Evolutionary conservation across 2,113 vertebrate genomes (phyloP).

Genomic region (Crotalus tigris): DNA sequence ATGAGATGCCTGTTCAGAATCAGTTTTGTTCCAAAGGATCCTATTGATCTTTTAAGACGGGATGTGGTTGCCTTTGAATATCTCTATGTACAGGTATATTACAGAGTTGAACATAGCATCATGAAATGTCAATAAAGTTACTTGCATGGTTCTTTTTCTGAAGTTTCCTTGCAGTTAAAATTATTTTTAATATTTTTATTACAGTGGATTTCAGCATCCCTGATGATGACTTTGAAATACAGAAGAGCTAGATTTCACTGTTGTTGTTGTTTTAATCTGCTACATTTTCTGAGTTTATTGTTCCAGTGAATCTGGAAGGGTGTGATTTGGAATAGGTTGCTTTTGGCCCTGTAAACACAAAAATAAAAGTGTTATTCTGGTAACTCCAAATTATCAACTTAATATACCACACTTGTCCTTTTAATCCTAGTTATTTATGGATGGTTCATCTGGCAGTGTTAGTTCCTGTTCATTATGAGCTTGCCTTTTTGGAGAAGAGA

Average conservation of each 20-base stretch:
- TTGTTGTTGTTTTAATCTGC: not conserved
- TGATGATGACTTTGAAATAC: not conserved
- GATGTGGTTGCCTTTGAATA: slow-evolving; percentile 97
- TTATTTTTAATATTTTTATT: slow-evolving; percentile 11
- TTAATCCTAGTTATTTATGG: not conserved
- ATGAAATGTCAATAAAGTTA: not conserved
- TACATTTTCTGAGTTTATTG: not conserved
- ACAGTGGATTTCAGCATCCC: not conserved
- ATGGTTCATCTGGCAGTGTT: slow-evolving; percentile 15
- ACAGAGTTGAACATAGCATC: not conserved
- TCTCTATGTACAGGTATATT: slow-evolving; percentile 94
- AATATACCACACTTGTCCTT: not conserved
- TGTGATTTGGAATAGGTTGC: not conserved
- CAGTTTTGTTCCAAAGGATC: slow-evolving; percentile 97
- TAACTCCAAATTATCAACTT: not conserved
- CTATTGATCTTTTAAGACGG: slow-evolving; percentile 91
- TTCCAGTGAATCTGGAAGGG: not conserved
- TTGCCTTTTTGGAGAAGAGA: not conserved
- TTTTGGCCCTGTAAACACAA: not conserved
- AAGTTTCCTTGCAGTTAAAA: not conserved
- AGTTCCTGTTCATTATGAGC: slow-evolving; percentile 1
- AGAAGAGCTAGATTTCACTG: not conserved
- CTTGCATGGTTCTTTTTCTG: not conserved
- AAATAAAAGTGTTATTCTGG: not conserved
- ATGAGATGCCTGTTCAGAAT: slow-evolving; percentile 98